A percentile compares a stretch with the other conserved stretches of the same genome.
Conservation (phyloP, 2,888 invertebrate species). For the Matsumyia berberina region DNA sequence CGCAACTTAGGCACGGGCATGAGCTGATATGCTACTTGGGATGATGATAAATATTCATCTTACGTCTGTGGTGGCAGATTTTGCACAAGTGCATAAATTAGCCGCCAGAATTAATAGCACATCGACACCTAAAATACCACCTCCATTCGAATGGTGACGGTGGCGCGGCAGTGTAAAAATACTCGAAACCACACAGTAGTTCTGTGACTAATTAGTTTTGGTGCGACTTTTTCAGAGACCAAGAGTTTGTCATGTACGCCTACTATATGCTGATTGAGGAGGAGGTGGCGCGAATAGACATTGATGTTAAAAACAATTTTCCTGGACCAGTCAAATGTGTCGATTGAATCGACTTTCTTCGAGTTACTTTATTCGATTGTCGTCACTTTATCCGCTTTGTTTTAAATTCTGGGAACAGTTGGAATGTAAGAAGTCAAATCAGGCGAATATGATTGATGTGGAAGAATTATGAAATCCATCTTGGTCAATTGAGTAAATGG, state of each 20-base stretch:
- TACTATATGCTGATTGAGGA: conserved; percentile 24
- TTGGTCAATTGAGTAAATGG: too few relatives aligned
- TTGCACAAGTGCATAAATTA: conserved; percentile 43
- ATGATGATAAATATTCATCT: conserved; percentile 30
- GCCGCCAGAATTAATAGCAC: conserved; percentile 36
- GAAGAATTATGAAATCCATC: too few relatives aligned
- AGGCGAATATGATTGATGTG: too few relatives aligned
- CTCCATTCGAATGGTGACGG: conserved; percentile 17
- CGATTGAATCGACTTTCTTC: too few relatives aligned
- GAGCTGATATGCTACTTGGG: conserved; percentile 10
- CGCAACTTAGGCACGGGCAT: neutral
- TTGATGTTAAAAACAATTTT: neutral
- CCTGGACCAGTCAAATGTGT: neutral
- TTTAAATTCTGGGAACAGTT: too few relatives aligned
- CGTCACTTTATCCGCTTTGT: too few relatives aligned
- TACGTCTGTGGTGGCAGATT: conserved; percentile 1
- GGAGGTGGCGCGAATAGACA: conserved; percentile 1
- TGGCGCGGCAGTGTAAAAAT: conserved; percentile 31
- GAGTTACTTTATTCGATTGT: too few relatives aligned
- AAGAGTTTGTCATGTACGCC: conserved; percentile 26
- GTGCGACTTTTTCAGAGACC: conserved; percentile 32
- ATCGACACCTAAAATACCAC: conserved; percentile 42
- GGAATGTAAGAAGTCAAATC: too few relatives aligned
- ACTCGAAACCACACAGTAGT: conserved; percentile 10
- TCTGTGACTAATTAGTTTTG: conserved; percentile 52